Evolutionary conservation across 53 echinoderm and acorn worm genomes (phyloP), one percentile per base, ranked within the genome.

Genomic region (Stichopus horrens): DNA sequence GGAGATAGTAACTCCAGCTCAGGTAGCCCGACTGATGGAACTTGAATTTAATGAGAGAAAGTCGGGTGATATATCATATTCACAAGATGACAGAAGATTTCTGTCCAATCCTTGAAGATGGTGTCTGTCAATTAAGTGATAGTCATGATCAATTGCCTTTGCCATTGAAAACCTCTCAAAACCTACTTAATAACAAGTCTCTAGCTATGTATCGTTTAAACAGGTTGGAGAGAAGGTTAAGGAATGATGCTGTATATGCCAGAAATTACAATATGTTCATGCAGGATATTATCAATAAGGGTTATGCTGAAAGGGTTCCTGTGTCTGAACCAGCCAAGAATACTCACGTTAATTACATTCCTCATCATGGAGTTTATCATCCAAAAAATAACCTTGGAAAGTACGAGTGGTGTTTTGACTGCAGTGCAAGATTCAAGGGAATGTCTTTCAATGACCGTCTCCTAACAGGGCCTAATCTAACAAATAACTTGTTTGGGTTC

Each of bases 351-450:
- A 66, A 67, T 71, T 86, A 13, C 54, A 71, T 59, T 21, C 86
- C 86, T 9, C 81, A 81, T 55, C 81, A 81, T 81, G 81, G 81
- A 57, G 57, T 81, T n/a, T 81, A 81, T 54, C 86, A 86, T 23
- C 86, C 68, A 6, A 58, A 63, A n/a, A 86, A 81, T n/a, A n/a
- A 57, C 81, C 81, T 81, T 4, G 81, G 14, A 81, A 81, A 7
- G 7, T 75, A 4, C 5, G 88, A 14, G 88, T 88, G 5, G 76
- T 88, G 5, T 88, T 86, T 86, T 18, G 71, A 88, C 53, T 91
- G 88, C 20, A 89, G 54, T 55, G 73, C 73, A 21, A 89, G n/a
- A 6, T 75, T 75, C 6, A 75, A 76, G 5, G 77, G 60, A 5
- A 23, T 21, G 5, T 88, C 77, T 1, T 54, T 83, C 1, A 86